Evolutionary conservation across 2,797 vertebrate genomes (phyloP).

Genomic region (Miichthys miiuy): DNA sequence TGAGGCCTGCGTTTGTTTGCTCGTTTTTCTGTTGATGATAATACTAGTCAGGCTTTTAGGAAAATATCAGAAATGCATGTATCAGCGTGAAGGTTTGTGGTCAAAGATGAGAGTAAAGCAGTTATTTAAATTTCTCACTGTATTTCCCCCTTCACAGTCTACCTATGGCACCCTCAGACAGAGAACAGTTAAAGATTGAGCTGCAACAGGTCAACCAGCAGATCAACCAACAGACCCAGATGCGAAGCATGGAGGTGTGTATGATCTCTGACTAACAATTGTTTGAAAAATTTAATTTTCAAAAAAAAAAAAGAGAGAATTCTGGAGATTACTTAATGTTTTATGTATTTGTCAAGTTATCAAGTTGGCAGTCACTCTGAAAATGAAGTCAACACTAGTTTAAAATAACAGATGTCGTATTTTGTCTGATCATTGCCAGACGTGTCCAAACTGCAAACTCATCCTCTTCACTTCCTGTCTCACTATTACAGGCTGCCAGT

Average conservation of each 20-base stretch:
- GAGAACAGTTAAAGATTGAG: conserved; percentile 97
- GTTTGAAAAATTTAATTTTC: neutral
- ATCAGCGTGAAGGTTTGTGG: neutral
- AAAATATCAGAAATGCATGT: neutral
- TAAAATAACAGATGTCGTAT: neutral
- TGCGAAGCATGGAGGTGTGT: conserved; percentile 92
- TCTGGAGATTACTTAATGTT: neutral
- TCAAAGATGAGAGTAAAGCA: neutral
- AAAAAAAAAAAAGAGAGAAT: too few species aligned
- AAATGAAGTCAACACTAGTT: neutral
- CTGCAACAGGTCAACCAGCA: conserved; percentile 96
- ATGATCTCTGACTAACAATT: neutral
- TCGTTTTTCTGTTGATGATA: neutral
- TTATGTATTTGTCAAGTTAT: neutral
- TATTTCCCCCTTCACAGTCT: conserved; percentile 62
- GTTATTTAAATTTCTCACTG: neutral
- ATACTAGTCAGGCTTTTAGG: neutral
- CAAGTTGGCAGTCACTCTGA: neutral
- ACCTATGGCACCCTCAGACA: conserved; percentile 86
- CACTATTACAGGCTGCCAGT: conserved; percentile 87
- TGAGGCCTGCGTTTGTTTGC: conserved; percentile 62
- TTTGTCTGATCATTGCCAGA: conserved; percentile 5
- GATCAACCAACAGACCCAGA: conserved; percentile 97
- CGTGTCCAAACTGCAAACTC: conserved; percentile 21
- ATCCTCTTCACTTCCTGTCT: conserved; percentile 35